Conservation (phyloP, 2,797 vertebrate genomes). For the Arrhamphus sclerolepis region DNA sequence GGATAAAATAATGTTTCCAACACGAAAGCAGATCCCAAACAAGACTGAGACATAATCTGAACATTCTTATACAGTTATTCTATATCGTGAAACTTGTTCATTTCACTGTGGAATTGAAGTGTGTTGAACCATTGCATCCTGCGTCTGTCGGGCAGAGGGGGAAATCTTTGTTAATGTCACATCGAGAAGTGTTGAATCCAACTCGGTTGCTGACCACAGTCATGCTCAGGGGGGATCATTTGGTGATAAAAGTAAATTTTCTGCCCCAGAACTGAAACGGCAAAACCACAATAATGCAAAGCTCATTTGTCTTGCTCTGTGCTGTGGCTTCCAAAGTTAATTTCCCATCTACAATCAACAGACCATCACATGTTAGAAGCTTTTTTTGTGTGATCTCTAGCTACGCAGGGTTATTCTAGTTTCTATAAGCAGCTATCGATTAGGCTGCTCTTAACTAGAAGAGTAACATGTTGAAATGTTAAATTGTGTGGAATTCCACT, state of each 20-base stretch:
- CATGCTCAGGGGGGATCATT: conserved; percentile 14
- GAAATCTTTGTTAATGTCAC: conserved; percentile 22
- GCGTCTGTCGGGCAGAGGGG: no score
- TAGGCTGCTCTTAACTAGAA: conserved; percentile 9
- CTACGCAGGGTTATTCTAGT: conserved; percentile 20
- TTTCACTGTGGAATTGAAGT: no score
- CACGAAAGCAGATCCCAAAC: no score
- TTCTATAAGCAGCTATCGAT: conserved; percentile 36
- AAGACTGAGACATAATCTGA: no score
- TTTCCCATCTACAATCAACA: conserved; percentile 39
- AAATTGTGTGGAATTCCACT: conserved; percentile 34
- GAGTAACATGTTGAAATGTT: conserved; percentile 19
- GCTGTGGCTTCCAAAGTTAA: conserved; percentile 19
- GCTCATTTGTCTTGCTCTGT: conserved; percentile 43
- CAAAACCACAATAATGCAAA: conserved; percentile 53
- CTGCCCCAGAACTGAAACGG: conserved; percentile 29
- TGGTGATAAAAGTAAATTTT: conserved; percentile 49
- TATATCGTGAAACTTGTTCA: no score
- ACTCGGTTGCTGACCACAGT: conserved; percentile 3
- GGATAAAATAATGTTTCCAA: no score
- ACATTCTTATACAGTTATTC: no score
- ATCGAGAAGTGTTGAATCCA: neutral
- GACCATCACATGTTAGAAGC: conserved; percentile 63
- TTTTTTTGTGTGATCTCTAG: conserved; percentile 12
- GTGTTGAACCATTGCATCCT: neutral